A percentile compares a stretch with the other conserved stretches of the same genome.
These are phyloP conservation scores for Rhopalosiphum padi DNA, from an alignment of 1,140 invertebrate species.

Conservation along the genomic window DNA sequence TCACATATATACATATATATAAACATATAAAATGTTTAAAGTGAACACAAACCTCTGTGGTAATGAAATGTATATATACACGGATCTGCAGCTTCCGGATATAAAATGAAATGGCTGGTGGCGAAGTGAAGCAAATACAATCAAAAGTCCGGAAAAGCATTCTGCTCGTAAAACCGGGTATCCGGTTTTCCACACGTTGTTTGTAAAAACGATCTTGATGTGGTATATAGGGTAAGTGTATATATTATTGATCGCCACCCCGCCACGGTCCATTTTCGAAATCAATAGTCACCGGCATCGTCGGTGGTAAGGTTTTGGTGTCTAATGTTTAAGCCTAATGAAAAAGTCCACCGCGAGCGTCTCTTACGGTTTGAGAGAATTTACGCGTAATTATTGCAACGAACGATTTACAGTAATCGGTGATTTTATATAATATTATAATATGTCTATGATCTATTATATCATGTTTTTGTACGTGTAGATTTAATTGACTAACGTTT, in stretches of 20 bases:
- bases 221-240: neutral
- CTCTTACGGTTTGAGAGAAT: neutral
- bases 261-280: neutral
- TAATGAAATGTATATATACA: neutral
- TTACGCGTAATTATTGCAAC: too few relatives aligned
- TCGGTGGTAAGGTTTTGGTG: neutral
- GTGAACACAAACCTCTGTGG: neutral
- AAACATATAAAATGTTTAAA: neutral
- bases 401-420: too few relatives aligned
- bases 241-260: conserved; percentile 27
- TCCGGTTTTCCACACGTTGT: neutral
- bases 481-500: neutral
- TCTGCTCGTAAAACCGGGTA: neutral
- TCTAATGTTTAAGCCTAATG: neutral
- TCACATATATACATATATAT: neutral
- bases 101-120: neutral
- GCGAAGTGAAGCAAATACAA: neutral
- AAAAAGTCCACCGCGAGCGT: neutral
- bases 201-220: neutral
- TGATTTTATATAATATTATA: too few relatives aligned
- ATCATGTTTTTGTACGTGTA: neutral
- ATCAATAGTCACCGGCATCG: neutral
- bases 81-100: neutral
- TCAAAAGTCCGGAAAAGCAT: neutral
- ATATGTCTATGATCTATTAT: too few relatives aligned